Evolutionary conservation across 2,888 invertebrate species (phyloP).

Genomic region (Bellardia pandia): DNA sequence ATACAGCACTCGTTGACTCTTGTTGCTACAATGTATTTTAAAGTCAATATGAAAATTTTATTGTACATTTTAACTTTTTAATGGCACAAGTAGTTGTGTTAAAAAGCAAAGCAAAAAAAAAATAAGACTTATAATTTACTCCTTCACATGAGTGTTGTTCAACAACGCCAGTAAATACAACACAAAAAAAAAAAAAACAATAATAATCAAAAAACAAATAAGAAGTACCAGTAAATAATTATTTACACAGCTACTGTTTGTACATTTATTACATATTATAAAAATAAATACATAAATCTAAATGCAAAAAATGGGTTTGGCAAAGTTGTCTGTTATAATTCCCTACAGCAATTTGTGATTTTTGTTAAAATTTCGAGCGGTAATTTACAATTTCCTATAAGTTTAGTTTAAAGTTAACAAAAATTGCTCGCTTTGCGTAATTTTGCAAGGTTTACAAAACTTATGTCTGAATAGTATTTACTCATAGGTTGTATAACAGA

Average conservation of each 20-base stretch:
- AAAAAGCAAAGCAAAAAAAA: not conserved
- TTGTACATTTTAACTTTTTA: slow-evolving; percentile 19
- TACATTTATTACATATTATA: slow-evolving; percentile 43
- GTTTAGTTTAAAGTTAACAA: too few species aligned
- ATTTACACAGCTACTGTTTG: slow-evolving; percentile 52
- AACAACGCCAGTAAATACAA: slow-evolving; percentile 38
- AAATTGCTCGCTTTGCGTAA: too few species aligned
- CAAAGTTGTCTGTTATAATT: not conserved
- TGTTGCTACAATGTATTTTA: slow-evolving; percentile 19
- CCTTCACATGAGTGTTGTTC: slow-evolving; percentile 36
- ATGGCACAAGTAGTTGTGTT: slow-evolving; percentile 18
- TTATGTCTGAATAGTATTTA: too few species aligned
- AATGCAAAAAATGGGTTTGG: not conserved
- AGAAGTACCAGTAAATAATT: slow-evolving; percentile 46
- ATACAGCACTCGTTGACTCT: not conserved
- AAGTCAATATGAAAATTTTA: not conserved
- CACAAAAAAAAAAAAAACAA: slow-evolving; percentile 3
- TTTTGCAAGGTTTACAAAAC: too few species aligned
- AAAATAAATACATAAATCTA: slow-evolving; percentile 6
- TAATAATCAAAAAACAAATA: slow-evolving; percentile 37
- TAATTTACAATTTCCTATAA: too few species aligned
- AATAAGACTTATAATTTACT: slow-evolving; percentile 49
- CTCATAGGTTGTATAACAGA: too few species aligned
- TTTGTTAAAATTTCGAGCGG: too few species aligned
- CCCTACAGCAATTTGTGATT: not conserved